Percentiles rank a stretch among this genome's conserved stretches.
Evolutionary conservation across 2,113 vertebrate genomes (phyloP).

Genomic region (Ahaetulla prasina): DNA sequence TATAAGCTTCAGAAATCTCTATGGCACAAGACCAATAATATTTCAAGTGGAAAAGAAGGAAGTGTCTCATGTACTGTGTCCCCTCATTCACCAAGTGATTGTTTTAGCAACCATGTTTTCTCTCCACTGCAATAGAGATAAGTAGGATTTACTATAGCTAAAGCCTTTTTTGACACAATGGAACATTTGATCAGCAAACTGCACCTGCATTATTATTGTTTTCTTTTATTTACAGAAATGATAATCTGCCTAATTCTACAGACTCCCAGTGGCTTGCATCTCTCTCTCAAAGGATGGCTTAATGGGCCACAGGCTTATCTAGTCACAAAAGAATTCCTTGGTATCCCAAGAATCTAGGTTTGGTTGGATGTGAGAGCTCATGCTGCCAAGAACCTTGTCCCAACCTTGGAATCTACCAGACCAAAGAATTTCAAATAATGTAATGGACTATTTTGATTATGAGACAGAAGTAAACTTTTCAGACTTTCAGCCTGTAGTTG

Average conservation of each 20-base stretch:
- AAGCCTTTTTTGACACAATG: neutral
- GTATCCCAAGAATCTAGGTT: neutral
- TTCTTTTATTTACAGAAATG: neutral
- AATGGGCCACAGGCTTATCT: neutral
- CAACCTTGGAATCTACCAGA: neutral
- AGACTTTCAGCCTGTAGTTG: neutral
- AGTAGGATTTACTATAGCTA: neutral
- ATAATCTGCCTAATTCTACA: neutral
- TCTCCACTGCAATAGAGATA: neutral
- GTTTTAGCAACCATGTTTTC: neutral
- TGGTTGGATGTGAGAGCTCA: neutral
- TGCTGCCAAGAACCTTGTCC: neutral
- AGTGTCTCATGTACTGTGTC: neutral
- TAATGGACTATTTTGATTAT: neutral
- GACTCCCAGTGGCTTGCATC: neutral
- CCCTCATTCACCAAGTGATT: neutral
- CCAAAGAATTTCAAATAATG: neutral
- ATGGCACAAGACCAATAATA: neutral
- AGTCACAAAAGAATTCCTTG: neutral
- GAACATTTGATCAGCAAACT: neutral
- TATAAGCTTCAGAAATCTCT: neutral
- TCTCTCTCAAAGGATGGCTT: neutral
- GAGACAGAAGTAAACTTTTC: neutral
- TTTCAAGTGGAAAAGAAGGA: neutral
- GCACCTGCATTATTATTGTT: neutral